Evolutionary conservation across 2,797 vertebrate genomes (phyloP).

Genomic region (Chlorospingus semifuscus): DNA sequence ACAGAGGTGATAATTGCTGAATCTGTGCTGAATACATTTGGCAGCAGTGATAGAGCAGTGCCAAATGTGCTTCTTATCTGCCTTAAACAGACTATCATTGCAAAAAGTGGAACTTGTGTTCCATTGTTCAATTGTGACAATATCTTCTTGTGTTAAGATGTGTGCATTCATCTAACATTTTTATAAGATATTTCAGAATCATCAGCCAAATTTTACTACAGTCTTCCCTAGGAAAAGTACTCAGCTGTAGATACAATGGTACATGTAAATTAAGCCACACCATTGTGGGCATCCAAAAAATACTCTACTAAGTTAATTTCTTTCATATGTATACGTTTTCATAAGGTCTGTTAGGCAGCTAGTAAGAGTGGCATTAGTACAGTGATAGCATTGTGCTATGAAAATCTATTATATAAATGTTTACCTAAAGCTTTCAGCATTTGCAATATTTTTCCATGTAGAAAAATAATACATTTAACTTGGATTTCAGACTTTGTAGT

Average conservation of each 20-base stretch:
- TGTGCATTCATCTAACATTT: not conserved
- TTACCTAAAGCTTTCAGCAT: not conserved
- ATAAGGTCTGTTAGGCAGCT: not conserved
- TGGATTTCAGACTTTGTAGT: not conserved
- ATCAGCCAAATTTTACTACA: not conserved
- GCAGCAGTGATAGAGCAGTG: not conserved
- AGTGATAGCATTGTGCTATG: not conserved
- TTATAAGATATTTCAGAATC: not conserved
- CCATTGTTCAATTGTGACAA: not conserved
- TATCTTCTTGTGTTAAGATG: not conserved
- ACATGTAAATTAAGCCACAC: not conserved
- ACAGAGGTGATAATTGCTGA: not conserved
- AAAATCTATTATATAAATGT: not conserved
- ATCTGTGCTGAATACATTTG: not conserved
- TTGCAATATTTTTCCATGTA: not conserved
- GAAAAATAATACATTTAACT: not conserved
- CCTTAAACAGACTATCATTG: not conserved
- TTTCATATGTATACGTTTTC: not conserved
- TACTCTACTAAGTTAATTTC: not conserved
- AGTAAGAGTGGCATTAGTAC: not conserved
- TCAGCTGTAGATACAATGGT: not conserved
- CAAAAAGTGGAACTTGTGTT: slow-evolving; percentile 11
- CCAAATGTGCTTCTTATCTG: slow-evolving; percentile 11
- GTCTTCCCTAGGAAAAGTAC: not conserved
- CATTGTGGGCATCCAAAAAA: not conserved